Evolutionary conservation across 2,888 invertebrate species (phyloP).

Genomic region (Rapana venosa): DNA sequence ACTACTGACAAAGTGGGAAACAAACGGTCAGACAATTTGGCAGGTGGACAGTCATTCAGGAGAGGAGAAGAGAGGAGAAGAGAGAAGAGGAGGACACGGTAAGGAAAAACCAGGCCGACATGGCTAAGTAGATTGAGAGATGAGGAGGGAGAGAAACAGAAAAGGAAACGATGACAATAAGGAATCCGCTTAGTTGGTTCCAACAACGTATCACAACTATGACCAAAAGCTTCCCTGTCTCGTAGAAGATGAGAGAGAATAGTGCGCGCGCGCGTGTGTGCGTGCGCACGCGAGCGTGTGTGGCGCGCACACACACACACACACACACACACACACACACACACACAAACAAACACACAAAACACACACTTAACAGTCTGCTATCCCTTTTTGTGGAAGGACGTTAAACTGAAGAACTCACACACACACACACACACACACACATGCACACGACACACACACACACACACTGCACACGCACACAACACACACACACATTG

Average conservation of each 20-base stretch:
- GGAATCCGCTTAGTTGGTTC: neutral
- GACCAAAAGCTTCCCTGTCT: neutral
- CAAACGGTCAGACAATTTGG: neutral
- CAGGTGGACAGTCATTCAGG: neutral
- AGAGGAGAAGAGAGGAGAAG: neutral
- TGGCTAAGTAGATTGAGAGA: neutral
- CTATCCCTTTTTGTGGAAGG: too few species aligned
- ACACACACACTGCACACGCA: too few species aligned
- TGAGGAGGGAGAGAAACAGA: neutral
- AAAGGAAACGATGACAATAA: neutral
- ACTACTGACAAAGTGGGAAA: neutral
- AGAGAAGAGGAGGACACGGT: too few species aligned
- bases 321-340: too few species aligned
- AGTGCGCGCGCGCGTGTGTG: neutral
- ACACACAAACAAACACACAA: too few species aligned
- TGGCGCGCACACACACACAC: neutral
- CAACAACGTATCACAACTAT: neutral
- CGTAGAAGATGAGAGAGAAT: neutral
- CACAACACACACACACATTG: too few species aligned
- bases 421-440: too few species aligned
- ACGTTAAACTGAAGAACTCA: too few species aligned
- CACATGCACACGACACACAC: too few species aligned
- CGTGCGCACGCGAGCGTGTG: neutral
- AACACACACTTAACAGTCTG: too few species aligned
- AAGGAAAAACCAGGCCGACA: neutral